Evolutionary conservation across 1,140 invertebrate genomes (phyloP), one percentile per base, ranked within the genome.

Genomic region (Diplogasteroides magnus): DNA sequence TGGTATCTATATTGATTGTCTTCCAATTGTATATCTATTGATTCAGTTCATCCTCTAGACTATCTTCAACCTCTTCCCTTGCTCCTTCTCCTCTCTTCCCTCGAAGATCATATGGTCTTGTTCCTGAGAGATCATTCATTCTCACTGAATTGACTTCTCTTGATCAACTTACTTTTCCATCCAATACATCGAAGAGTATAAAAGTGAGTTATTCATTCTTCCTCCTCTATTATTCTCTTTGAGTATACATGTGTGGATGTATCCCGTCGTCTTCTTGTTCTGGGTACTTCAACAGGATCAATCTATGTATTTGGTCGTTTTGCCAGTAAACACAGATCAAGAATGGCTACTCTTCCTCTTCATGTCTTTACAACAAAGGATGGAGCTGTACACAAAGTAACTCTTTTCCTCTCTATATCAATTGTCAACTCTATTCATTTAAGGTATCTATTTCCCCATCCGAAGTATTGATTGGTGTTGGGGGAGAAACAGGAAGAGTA

Each of bases 211-310:
- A 6, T 48, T 19, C 37, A 48, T 11, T 48, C 37, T 19, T 11
- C 37, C 37, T 48, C 19, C 37, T 19, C 37, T 48, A 6, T 48
- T 19, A 11, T 48, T 48, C 25, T 26, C 11, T 71, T 67, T 32
- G 48, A 71, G 66, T 72, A 69, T 37, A 72, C 70, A 37, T 72
- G 70, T n/a, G 61, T 72, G n/a, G 48, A 32, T n/a, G 66, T 56
- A 15, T 59, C 65, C 19, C 60, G 65, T n/a, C 68, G 62, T 37
- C 56, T 6, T 15, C 26, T 72, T 37, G 68, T 48, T 23, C 65
- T 72, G 27, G 70, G 70, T 2, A 68, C 70, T 0, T 68, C 70
- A 15, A 69, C 65, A 6, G 70, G 70, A n/a, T 32, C 70, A 2
- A 65, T 72, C n/a, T 67, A 67, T 32, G 60, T 72, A 1, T 72